Conservation (phyloP, 2,888 invertebrate species). For the Temnothorax rugatulus region DNA sequence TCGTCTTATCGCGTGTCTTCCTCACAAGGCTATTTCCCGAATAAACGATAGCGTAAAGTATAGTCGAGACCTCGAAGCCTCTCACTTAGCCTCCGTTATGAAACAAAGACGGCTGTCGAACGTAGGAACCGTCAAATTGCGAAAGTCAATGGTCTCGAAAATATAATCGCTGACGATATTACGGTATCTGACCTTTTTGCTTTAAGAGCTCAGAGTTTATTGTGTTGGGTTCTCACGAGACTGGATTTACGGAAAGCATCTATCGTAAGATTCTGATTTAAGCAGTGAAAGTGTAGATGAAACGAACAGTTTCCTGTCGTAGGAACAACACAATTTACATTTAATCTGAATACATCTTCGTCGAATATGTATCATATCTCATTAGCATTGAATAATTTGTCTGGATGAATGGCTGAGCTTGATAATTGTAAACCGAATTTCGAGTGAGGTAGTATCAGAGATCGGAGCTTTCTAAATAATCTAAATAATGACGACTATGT, state of each 20-base stretch:
- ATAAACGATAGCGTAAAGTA: slow-evolving; percentile 20
- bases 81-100: background rate
- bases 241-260: slow-evolving; percentile 37
- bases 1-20: slow-evolving; percentile 28
- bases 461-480: slow-evolving; percentile 6
- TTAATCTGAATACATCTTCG: background rate
- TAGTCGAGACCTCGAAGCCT: background rate
- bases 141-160: slow-evolving; percentile 33
- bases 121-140: background rate
- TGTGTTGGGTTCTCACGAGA: slow-evolving; percentile 20
- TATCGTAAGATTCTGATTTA: slow-evolving; percentile 54
- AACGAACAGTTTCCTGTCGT: background rate
- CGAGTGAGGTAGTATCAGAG: no score
- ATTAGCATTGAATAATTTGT: background rate
- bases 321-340: background rate
- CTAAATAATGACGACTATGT: background rate
- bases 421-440: background rate
- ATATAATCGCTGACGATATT: slow-evolving; percentile 22
- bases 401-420: background rate
- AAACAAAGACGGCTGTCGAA: slow-evolving; percentile 7
- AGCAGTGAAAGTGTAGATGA: slow-evolving; percentile 41
- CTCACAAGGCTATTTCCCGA: slow-evolving; percentile 23
- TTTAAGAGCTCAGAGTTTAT: background rate
- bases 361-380: background rate
- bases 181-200: background rate